Conservation (phyloP, 2,888 invertebrate species). For the Hartigia nigra region DNA sequence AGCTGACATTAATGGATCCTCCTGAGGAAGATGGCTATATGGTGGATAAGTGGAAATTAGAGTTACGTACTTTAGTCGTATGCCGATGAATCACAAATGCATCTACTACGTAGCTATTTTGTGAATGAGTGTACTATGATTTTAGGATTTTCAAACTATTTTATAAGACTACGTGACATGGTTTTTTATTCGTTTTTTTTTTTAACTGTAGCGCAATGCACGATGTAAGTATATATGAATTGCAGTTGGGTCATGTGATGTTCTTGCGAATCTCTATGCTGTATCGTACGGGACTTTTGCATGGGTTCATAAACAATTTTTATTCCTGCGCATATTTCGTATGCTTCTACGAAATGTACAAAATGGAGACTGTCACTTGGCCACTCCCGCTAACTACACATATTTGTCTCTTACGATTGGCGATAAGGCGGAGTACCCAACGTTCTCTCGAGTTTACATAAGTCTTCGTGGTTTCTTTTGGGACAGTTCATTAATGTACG, state of each 20-base stretch:
- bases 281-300: not conserved
- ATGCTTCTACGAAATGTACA: not conserved
- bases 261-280: not conserved
- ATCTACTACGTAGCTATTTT: not conserved
- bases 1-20: slow-evolving; percentile 30
- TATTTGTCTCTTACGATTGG: not conserved
- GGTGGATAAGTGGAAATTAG: slow-evolving; percentile 33
- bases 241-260: not conserved
- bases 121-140: not conserved
- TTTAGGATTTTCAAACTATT: not conserved
- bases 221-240: not conserved
- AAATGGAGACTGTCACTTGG: not conserved
- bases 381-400: not conserved
- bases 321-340: not conserved
- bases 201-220: not conserved
- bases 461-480: not conserved
- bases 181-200: not conserved
- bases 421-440: not conserved
- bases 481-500: not conserved
- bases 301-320: not conserved
- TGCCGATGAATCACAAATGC: not conserved
- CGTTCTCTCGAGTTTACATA: not conserved
- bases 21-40: not conserved
- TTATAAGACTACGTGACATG: not conserved
- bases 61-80: slow-evolving; percentile 26